Evolutionary conservation across 2,888 invertebrate genomes (phyloP), one percentile per base, ranked within the genome.

Genomic region (Drosophila neonasuta): DNA sequence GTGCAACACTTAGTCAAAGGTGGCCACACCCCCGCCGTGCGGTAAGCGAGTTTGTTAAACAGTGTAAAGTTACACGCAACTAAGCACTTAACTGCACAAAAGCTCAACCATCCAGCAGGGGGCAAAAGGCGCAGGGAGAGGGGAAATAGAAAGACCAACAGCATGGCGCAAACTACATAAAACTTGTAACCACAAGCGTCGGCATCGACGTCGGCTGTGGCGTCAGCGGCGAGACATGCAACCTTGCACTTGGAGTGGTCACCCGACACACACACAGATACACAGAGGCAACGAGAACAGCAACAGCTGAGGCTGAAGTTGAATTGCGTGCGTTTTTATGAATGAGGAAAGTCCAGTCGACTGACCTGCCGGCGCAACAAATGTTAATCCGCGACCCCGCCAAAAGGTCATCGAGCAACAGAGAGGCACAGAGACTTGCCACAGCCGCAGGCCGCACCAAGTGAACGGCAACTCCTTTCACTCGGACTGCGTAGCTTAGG

Each of bases 41-140:
- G 71, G 77, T 52, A 42, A 80, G 77, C 64, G 71, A 81, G 86
- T 81, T 83, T 81, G 86, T 80, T 82, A 76, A 82, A 76, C 84
- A 86, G 84, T 86, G 81, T 84, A 82, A 80, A 82, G 84, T 81
- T 81, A 83, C 81, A 81, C 81, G 81, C 81, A 86, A 80, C 81
- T 86, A 81, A 81, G 86, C 86, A 86, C 81, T 86, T 81, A 81
- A 81, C 81, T 80, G 81, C 86, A 81, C 75, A 83, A 86, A 86
- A 78, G 81, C 81, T 65, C 56, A 54, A 39, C 62, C 60, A 61
- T 58, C 13, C 49, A 11, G 41, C 32, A 17, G 11, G 29, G 11
- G 51, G 30, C 17, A 24, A 24, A 24, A 24, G 24, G 6, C 24
- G 24, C 24, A 6, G 24, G 11, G 30, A 24, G 34, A 11, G 15